Base-by-base conservation (phyloP, 2,888 invertebrate species). In the Sthenelais limicola region DNA sequence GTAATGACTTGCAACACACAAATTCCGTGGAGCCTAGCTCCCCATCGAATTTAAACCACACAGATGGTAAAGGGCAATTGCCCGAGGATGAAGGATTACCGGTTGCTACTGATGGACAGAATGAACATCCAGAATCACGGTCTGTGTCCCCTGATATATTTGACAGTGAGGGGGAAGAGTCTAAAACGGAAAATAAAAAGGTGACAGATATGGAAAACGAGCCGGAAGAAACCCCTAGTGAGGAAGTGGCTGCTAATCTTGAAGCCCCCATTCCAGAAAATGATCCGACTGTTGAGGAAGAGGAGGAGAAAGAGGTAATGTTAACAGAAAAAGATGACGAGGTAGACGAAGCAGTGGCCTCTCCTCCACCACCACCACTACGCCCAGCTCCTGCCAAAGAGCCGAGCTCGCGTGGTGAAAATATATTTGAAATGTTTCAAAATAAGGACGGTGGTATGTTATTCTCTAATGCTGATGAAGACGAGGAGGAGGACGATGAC, bases 361-460 rank as follows among this genome's bases (percentile, higher is more conserved):
- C 43, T 18, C 43, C 43, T 9, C 43, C 18, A 18, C 21, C 51
- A 12, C 21, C 51, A 5, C 18, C 62, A 5, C 35, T 9, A 35
- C 38, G 26, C 7, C 21, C 24, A 9, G 43, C 38, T 24, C 7
- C 38, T 21, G 9, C 62, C 3, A 62, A 62, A 21, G 62, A 62
- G 38, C 62, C 62, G 9, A 62, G 62, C 21, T 24, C 62, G 1
- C 62, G 62, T 7, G 38, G 62, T 9, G 62, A 62, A 21, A 62
- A 62, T 24, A 62, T 62, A 9, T 62, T 62, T 38, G 62, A 62
- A 24, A 38, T 62, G 62, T 62, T 62, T 24, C 24, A 35, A 3
- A 24, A 12, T 26, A 62, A 62, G 43, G 62, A 62, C 35, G 9
- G 1, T 38, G 38, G 7, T 5, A 35, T 35, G 24, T 9, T 35